These are phyloP conservation scores for Telmatochromis brachygnathus DNA, from an alignment of 2,113 vertebrate species.

Conservation along the genomic window DNA sequence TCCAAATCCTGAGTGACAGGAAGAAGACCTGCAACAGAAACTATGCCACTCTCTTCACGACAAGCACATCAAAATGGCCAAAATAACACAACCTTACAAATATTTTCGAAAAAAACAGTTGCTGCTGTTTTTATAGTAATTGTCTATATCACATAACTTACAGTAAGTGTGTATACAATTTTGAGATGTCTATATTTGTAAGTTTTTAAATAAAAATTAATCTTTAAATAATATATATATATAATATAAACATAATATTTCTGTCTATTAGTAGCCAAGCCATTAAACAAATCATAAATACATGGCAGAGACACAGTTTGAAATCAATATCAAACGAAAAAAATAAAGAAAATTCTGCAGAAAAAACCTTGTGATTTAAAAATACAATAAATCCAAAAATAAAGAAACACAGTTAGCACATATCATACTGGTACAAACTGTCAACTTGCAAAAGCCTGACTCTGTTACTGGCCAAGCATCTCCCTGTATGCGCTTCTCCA, in stretches of 20 bases:
- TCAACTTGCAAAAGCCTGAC: neutral
- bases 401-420: rapidly evolving
- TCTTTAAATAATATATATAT: neutral
- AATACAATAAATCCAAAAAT: neutral
- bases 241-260: neutral
- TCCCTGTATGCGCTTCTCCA: neutral
- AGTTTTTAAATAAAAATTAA: rapidly evolving
- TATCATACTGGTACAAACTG: neutral
- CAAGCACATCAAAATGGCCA: neutral
- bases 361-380: neutral
- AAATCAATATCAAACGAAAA: neutral
- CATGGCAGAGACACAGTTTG: neutral
- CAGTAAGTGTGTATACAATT: neutral
- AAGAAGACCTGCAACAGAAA: neutral
- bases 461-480: neutral
- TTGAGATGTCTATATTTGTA: neutral
- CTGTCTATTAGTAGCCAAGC: neutral
- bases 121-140: neutral
- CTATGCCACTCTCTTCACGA: neutral
- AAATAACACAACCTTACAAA: neutral
- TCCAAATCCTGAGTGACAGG: neutral
- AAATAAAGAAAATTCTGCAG: rapidly evolving
- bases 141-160: rapidly evolving
- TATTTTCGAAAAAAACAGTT: rapidly evolving
- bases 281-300: neutral